Base-by-base conservation (phyloP, 2,888 invertebrate genomes). In the Dioctria linearis region DNA sequence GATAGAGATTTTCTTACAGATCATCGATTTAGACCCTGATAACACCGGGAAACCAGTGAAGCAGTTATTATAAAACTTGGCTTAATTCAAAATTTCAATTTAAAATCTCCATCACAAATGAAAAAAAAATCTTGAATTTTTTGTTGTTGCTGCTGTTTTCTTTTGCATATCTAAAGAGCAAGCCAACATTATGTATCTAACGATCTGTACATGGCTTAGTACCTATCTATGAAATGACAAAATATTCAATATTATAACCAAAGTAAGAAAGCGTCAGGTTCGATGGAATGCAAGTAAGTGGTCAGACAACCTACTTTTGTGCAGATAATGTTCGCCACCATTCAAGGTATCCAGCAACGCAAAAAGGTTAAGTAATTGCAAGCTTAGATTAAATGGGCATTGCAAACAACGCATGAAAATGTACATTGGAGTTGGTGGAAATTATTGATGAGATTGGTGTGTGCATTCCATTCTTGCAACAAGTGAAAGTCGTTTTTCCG, bases 371-470 rank as follows among this genome's bases (percentile, higher is more conserved):
- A 49, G 37, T 67, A 67, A 67, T 67, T 67, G 43, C 67, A 67
- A 46, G 49, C 11, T 8, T 37, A 42, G 43, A 51, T 51, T 51
- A 51, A 9, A 51, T 51, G 51, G 46, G 11, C 46, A 46, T 46
- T 43, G 37, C 39, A 39, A 37, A 57, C 66, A 66, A 66, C 67
- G 43, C 46, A 43, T 67, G 43, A 67, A 67, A 43, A 43, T 67
- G 25, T 25, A 0, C 0, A 25, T 25, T 43, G 49, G 67, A 67
- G 43, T 49, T 49, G 67, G 67, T 43, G 67, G 46, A 67, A 67
- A 67, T 67, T 67, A 49, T 67, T 49, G 67, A 67, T 67, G 46
- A 67, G 49, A 49, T 67, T 67, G 67, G 67, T 46, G 25, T 67
- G 67, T 46, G 43, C 8, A 6, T 9, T 51, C 11, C 51, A 6